A percentile compares a stretch with the other conserved stretches of the same genome.
phyloP scores from a whole-genome alignment of 2,888 invertebrate species.

The Euzetes globulus region DNA sequence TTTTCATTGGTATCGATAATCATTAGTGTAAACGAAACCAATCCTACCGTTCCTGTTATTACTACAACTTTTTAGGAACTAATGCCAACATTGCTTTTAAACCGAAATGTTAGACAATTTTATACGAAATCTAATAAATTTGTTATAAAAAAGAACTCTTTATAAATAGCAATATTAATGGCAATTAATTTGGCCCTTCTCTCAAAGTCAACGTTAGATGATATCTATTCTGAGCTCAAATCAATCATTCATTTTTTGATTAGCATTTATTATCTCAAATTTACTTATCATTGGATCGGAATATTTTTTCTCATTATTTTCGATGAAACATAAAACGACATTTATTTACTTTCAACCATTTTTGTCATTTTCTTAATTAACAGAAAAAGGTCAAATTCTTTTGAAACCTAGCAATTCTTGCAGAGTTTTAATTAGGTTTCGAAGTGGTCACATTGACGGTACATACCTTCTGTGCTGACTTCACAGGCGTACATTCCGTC shows the following conservation, averaged over 20 bases:
- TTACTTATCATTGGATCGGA: too few species aligned
- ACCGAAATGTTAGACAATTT: neutral
- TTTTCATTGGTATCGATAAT: neutral
- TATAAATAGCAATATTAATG: neutral
- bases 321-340: too few species aligned
- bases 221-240: neutral
- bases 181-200: neutral
- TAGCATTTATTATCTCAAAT: too few species aligned
- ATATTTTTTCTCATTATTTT: too few species aligned
- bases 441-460: neutral
- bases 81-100: neutral
- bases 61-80: neutral
- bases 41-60: neutral
- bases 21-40: slow-evolving; percentile 1
- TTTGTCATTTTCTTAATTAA: too few species aligned
- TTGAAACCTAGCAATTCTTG: neutral
- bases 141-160: neutral
- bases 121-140: neutral
- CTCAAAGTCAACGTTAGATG: neutral
- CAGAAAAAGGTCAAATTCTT: too few species aligned
- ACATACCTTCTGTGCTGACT: slow-evolving; percentile 36
- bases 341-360: too few species aligned
- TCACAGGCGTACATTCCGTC: slow-evolving; percentile 36
- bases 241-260: neutral
- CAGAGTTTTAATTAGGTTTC: neutral